A percentile compares a stretch with the other conserved stretches of the same genome.
Evolutionary conservation across 2,113 vertebrate genomes (phyloP).

Genomic region (Onychostoma macrolepis): DNA sequence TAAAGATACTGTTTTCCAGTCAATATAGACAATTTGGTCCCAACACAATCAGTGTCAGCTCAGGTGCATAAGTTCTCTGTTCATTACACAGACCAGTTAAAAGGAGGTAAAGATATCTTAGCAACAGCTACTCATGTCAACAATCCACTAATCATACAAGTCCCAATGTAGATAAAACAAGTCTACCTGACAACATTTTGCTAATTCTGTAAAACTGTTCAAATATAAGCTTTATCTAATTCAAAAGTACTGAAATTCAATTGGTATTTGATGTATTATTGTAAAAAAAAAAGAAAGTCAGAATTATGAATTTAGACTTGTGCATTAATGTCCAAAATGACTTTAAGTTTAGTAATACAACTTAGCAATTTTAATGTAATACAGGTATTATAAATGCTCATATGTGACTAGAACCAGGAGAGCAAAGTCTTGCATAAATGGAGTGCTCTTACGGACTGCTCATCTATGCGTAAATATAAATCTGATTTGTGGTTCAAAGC

Average conservation of each 20-base stretch:
- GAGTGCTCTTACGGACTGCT: not conserved
- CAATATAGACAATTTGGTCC: slow-evolving; percentile 50
- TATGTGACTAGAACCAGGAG: not conserved
- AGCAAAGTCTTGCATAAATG: not conserved
- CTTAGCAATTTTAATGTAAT: not conserved
- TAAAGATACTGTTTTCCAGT: slow-evolving; percentile 27
- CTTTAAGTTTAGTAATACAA: slow-evolving; percentile 2
- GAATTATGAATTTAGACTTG: not conserved
- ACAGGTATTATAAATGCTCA: not conserved
- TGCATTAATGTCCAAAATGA: slow-evolving; percentile 13
- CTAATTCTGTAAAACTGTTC: not conserved
- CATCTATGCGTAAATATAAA: not conserved
- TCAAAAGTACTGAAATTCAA: slow-evolving; percentile 24
- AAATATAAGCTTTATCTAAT: not conserved
- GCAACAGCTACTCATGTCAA: slow-evolving; percentile 10
- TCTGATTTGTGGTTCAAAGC: not conserved
- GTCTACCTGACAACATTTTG: not conserved
- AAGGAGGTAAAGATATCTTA: slow-evolving; percentile 3
- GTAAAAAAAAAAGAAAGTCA: not conserved
- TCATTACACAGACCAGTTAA: slow-evolving; percentile 19
- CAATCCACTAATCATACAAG: slow-evolving; percentile 12
- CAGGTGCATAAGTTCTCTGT: slow-evolving; percentile 11
- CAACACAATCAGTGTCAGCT: slow-evolving; percentile 19
- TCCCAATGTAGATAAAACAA: slow-evolving; percentile 16
- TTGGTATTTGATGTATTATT: not conserved